phyloP scores from a whole-genome alignment of 2,797 vertebrate species.

The Botia kubotai region DNA sequence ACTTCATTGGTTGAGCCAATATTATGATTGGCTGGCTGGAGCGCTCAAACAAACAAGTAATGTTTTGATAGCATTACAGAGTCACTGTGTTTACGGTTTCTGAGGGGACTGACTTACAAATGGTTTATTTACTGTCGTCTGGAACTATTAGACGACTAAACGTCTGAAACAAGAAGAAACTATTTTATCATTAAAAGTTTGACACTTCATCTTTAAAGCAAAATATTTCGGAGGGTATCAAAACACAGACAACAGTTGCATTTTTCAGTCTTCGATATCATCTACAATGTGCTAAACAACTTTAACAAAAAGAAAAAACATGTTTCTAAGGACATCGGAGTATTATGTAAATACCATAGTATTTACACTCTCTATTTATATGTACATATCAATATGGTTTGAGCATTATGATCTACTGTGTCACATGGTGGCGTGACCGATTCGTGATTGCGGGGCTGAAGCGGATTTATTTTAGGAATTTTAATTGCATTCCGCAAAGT shows the following conservation, averaged over 20 bases:
- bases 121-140: neutral
- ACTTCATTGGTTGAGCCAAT: neutral
- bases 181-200: too few species aligned
- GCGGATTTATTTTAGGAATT: conserved; percentile 34
- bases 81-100: conserved; percentile 3
- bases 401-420: neutral
- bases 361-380: neutral
- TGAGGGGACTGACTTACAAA: neutral
- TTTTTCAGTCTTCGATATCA: too few species aligned
- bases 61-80: neutral
- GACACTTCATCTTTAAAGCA: too few species aligned
- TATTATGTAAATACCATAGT: neutral
- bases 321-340: too few species aligned
- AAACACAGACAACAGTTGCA: too few species aligned
- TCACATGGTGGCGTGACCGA: neutral
- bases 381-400: neutral
- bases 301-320: too few species aligned
- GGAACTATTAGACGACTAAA: too few species aligned
- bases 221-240: too few species aligned
- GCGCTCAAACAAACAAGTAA: neutral
- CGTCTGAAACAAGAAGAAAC: too few species aligned
- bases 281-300: too few species aligned
- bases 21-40: neutral
- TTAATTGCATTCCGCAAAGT: neutral
- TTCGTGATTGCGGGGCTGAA: neutral